Evolutionary conservation across 2,113 vertebrate species (phyloP), one percentile per base, ranked within the genome.

Genomic region (Harpagus bidentatus): DNA sequence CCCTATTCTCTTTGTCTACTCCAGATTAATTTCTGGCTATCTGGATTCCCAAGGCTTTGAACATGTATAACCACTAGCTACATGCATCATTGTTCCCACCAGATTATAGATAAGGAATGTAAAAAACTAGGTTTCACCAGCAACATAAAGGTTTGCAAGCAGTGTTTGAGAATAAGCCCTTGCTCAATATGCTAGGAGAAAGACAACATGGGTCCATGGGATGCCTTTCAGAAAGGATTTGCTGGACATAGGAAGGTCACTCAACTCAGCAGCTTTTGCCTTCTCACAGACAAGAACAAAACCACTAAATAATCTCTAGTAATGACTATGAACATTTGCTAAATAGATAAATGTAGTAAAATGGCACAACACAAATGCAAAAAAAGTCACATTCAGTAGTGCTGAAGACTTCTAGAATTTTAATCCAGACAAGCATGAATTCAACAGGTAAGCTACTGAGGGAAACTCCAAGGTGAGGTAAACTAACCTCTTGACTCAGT

Each of bases 131-230:
- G 0, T 67, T 90, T 72, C 23, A 7, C 7, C 9, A 66, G 4
- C 3, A 90, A n/a, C 14, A 10, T 47, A 40, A 65, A 15, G 11
- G 11, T 80, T 90, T 77, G 7, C 11, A 56, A 1, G 1, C 14
- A 36, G 26, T 42, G 11, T 80, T 85, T 76, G 38, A 62, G 9
- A 85, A 59, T 18, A 65, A 38, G 6, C 2, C 12, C 21, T 86
- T 85, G 32, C 5, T 53, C 7, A 22, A 13, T 22, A 32, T 6
- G 9, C 1, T 40, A 18, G 26, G 14, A 92, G 32, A 76, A 53
- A 50, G 31, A 53, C 1, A 77, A 34, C 0, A 2, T 25, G 10
- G 10, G 4, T 70, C 42, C 15, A 1, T 7, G 8, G 15, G 15
- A 19, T 55, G 29, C 9, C 42, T 84, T 91, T 71, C n/a, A 58